phyloP scores from a whole-genome alignment of 35 echinoderm and acorn worm species.

The Strongylocentrotus purpuratus region DNA sequence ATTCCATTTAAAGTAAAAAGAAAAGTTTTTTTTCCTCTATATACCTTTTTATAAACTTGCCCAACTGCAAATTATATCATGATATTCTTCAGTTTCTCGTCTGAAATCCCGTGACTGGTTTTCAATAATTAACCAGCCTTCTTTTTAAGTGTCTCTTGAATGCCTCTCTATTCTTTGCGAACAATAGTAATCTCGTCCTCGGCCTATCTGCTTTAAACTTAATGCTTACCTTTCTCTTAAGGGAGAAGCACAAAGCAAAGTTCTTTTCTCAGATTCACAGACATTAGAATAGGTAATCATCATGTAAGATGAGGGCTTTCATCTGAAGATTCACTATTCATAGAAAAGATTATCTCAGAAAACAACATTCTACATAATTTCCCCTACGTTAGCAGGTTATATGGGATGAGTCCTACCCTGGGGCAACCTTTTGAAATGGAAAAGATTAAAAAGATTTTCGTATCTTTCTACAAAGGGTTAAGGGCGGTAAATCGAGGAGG shows the following conservation, averaged over 20 bases:
- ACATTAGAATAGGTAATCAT: not conserved
- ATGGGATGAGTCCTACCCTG: not conserved
- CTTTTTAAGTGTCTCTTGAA: not conserved
- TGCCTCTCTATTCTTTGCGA: not conserved
- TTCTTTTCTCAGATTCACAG: not conserved
- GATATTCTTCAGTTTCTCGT: no score
- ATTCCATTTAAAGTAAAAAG: not conserved
- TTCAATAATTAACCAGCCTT: not conserved
- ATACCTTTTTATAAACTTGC: no score
- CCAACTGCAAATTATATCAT: no score
- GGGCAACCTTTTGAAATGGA: slow-evolving; percentile 1
- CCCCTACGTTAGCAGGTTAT: not conserved
- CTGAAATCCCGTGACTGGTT: not conserved
- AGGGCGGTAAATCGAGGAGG: not conserved
- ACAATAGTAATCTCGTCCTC: not conserved
- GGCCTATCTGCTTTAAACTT: not conserved
- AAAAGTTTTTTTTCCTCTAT: not conserved
- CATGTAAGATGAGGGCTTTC: not conserved
- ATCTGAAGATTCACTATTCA: not conserved
- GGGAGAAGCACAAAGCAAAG: not conserved
- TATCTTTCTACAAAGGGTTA: not conserved
- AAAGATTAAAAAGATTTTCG: not conserved
- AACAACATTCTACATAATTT: not conserved
- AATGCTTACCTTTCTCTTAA: not conserved
- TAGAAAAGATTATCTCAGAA: not conserved